Percentiles rank a stretch among this genome's conserved stretches.
Conservation (phyloP, 2,797 vertebrate genomes). For the Microcaecilia unicolor region DNA sequence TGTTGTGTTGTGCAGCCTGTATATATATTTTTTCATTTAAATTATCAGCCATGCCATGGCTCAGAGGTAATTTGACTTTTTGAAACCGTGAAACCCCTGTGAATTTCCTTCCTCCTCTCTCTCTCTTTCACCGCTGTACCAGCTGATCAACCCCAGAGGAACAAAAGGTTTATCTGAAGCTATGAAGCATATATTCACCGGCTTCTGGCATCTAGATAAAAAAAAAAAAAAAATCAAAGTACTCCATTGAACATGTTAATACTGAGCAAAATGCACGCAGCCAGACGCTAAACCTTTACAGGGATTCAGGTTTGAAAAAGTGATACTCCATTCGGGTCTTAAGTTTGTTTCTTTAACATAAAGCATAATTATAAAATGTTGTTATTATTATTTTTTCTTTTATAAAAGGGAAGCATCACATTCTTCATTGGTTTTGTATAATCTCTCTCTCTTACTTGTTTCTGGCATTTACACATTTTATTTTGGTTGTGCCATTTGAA, state of each 20-base stretch:
- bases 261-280: conserved; percentile 73
- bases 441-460: conserved; percentile 43
- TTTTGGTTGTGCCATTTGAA: conserved; percentile 12
- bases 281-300: conserved; percentile 70
- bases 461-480: conserved; percentile 6
- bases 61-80: conserved; percentile 87
- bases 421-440: conserved; percentile 14
- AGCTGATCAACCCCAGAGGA: conserved; percentile 73
- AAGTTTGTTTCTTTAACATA: conserved; percentile 37
- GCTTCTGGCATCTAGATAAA: conserved; percentile 69
- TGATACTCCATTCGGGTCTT: conserved; percentile 67
- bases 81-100: conserved; percentile 73
- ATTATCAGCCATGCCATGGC: conserved; percentile 73
- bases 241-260: conserved; percentile 72
- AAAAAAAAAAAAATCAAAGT: conserved; percentile 63
- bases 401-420: conserved; percentile 23
- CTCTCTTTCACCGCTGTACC: conserved; percentile 63
- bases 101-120: conserved; percentile 68
- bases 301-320: conserved; percentile 68
- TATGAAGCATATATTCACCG: conserved; percentile 76
- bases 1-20: conserved; percentile 68
- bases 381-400: conserved; percentile 38
- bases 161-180: conserved; percentile 79
- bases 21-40: conserved; percentile 72
- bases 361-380: conserved; percentile 33